Percentiles rank a stretch among this genome's conserved stretches.
Conservation (phyloP, 2,797 vertebrate genomes). For the Pangasius sanitwongsei region DNA sequence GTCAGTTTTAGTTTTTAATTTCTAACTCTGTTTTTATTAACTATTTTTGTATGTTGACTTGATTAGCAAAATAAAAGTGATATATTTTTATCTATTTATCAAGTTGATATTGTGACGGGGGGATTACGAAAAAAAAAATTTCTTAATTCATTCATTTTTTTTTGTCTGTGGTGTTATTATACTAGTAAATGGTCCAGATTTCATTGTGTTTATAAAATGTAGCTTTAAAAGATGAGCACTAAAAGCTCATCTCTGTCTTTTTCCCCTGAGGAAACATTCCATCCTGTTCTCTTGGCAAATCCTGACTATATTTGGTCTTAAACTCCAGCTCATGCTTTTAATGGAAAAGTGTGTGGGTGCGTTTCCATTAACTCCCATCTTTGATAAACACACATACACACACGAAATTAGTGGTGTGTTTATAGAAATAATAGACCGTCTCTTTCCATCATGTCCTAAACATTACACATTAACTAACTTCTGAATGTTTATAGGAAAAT, state of each 20-base stretch:
- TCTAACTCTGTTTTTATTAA: neutral
- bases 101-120: neutral
- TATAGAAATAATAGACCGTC: neutral
- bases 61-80: neutral
- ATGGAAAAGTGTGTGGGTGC: neutral
- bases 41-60: neutral
- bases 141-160: too few species aligned
- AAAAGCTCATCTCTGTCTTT: neutral
- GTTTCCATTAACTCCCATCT: neutral
- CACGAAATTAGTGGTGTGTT: neutral
- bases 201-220: neutral
- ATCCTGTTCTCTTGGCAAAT: neutral
- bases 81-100: neutral
- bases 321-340: neutral
- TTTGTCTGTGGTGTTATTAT: neutral
- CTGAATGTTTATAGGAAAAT: neutral
- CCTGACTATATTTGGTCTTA: constrained; percentile 1
- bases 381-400: neutral
- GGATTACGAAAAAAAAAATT: too few species aligned
- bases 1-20: neutral
- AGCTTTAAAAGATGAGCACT: neutral
- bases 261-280: constrained; percentile 5
- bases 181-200: neutral
- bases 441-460: neutral
- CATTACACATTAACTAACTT: neutral